A percentile compares a stretch with the other conserved stretches of the same genome.
Conservation (phyloP, 2,888 invertebrate species). For the Clepsis dumicolana region DNA sequence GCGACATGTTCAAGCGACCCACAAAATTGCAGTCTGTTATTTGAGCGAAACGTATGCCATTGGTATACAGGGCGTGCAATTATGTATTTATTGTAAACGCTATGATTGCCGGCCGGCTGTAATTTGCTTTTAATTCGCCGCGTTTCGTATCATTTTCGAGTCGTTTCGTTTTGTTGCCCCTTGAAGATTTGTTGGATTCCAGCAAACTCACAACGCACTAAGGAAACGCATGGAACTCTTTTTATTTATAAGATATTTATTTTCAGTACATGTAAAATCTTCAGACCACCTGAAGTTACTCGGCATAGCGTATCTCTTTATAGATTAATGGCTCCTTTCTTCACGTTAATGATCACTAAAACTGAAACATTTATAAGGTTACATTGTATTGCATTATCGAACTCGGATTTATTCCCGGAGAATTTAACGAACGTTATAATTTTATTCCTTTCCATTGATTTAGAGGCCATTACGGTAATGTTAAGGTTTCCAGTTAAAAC, state of each 20-base stretch:
- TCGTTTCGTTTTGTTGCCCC: slow-evolving; percentile 76
- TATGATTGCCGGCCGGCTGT: slow-evolving; percentile 82
- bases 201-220: slow-evolving; percentile 30
- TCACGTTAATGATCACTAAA: slow-evolving; percentile 34
- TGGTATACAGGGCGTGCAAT: slow-evolving; percentile 83
- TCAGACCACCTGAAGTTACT: slow-evolving; percentile 14
- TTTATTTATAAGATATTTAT: background rate
- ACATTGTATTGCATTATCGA: slow-evolving; percentile 67
- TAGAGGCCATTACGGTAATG: slow-evolving; percentile 71
- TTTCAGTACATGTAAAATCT: background rate
- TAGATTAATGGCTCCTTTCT: slow-evolving; percentile 21
- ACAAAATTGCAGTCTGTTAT: slow-evolving; percentile 71
- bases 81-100: slow-evolving; percentile 87
- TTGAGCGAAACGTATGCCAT: slow-evolving; percentile 78
- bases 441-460: slow-evolving; percentile 76
- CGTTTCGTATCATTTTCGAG: slow-evolving; percentile 83
- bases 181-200: slow-evolving; percentile 68
- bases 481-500: slow-evolving; percentile 70
- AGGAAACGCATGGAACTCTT: slow-evolving; percentile 17
- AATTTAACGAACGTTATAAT: slow-evolving; percentile 72
- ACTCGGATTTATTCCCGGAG: slow-evolving; percentile 63
- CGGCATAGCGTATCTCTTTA: slow-evolving; percentile 8
- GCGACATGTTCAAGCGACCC: slow-evolving; percentile 60
- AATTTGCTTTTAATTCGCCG: slow-evolving; percentile 85
- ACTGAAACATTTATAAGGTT: slow-evolving; percentile 47